phyloP scores from a whole-genome alignment of 2,113 vertebrate genomes.

The Calidris pugnax region DNA sequence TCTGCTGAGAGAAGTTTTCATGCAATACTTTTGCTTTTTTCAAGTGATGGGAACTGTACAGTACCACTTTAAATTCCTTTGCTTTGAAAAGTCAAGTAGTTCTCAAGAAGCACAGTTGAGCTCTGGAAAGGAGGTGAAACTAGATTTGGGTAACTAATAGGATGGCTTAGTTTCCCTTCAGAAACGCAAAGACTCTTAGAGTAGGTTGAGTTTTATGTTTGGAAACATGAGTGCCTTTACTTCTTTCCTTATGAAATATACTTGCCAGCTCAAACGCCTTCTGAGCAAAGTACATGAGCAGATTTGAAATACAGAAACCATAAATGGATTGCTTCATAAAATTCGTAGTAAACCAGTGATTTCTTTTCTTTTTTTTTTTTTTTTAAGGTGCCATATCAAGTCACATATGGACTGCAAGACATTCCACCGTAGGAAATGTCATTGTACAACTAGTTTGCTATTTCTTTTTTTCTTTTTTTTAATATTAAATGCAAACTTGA shows the following conservation, averaged over 20 bases:
- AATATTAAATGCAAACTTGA: slow-evolving; percentile 63
- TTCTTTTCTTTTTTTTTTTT: background rate
- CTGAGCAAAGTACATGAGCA: slow-evolving; percentile 53
- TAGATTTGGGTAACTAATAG: slow-evolving; percentile 24
- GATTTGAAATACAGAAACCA: slow-evolving; percentile 42
- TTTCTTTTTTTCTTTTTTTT: background rate
- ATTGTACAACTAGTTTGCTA: slow-evolving; percentile 20
- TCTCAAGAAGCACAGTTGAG: slow-evolving; percentile 61
- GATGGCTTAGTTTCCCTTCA: slow-evolving; percentile 33
- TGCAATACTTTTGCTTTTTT: slow-evolving; percentile 25
- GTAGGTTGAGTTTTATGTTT: slow-evolving; percentile 53
- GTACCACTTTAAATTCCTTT: slow-evolving; percentile 42
- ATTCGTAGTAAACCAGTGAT: slow-evolving; percentile 43
- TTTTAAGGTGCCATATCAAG: background rate
- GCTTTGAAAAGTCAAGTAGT: slow-evolving; percentile 52
- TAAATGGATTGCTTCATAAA: slow-evolving; percentile 37
- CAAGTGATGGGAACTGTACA: slow-evolving; percentile 31
- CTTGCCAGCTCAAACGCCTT: slow-evolving; percentile 63
- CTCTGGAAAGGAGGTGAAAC: slow-evolving; percentile 64
- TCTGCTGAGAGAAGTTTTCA: slow-evolving; percentile 40
- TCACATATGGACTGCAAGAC: slow-evolving; percentile 15
- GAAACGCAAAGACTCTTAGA: slow-evolving; percentile 27
- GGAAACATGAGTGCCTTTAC: slow-evolving; percentile 78
- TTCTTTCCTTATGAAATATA: slow-evolving; percentile 57
- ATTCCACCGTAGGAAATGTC: slow-evolving; percentile 21